These are phyloP conservation scores for Pammene fasciana DNA, from an alignment of 2,888 invertebrate genomes.

Conservation along the genomic window DNA sequence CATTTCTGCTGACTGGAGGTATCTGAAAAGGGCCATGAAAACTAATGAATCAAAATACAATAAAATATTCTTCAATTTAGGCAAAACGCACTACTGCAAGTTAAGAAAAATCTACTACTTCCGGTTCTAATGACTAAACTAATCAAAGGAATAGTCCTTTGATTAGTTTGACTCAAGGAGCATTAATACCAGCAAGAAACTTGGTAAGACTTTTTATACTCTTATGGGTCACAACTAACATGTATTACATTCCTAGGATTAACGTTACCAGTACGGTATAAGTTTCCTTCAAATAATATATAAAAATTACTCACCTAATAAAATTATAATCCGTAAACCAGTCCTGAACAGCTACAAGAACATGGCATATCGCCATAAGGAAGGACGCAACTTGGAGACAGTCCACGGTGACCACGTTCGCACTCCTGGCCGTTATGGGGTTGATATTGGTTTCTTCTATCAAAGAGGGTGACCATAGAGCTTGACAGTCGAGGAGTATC, in stretches of 20 bases:
- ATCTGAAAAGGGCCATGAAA: constrained; percentile 71
- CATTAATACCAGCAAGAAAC: no score
- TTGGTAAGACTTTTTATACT: no score
- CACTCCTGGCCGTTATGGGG: constrained; percentile 76
- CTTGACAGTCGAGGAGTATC: constrained; percentile 94
- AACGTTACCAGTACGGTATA: no score
- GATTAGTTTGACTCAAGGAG: no score
- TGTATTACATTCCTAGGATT: no score
- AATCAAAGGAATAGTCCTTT: no score
- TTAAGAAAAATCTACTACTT: no score
- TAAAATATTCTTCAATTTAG: no score
- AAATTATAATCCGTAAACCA: constrained; percentile 94
- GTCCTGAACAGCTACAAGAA: constrained; percentile 94
- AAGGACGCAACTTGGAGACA: constrained; percentile 92
- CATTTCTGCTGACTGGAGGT: constrained; percentile 93
- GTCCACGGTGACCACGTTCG: constrained; percentile 85
- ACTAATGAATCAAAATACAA: not conserved
- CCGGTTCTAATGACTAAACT: no score
- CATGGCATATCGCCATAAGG: constrained; percentile 94
- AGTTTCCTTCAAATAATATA: no score
- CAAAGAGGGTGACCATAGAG: constrained; percentile 90
- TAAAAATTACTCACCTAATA: constrained; percentile 80
- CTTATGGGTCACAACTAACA: no score
- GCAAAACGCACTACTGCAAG: no score
- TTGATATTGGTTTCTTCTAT: constrained; percentile 82